Evolutionary conservation across 2,888 invertebrate genomes (phyloP), one percentile per base, ranked within the genome.

Genomic region (Diogma glabrata): DNA sequence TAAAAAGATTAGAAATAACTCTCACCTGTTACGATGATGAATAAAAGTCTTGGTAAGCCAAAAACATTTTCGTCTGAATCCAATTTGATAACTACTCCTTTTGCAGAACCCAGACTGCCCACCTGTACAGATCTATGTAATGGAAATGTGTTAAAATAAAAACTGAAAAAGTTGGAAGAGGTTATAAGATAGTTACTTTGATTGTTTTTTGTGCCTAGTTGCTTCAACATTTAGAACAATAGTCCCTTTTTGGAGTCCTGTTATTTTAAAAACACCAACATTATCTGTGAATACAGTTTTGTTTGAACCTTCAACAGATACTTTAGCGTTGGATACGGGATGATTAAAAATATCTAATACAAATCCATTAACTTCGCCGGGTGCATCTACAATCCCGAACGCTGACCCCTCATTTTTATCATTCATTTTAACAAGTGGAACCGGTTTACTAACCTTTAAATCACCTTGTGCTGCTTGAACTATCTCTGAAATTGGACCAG

Each of bases 11-110:
- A n/a, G n/a, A n/a, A n/a, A n/a, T n/a, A n/a, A n/a, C n/a, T n/a
- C n/a, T n/a, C n/a, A n/a, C 88, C 87, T 57, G 82, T 74, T 9
- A 87, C 63, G 61, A 87, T 76, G 26, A 89, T 79, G 64, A 91
- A 90, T 2, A 82, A 74, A 19, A 87, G 72, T 23, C 89, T 71
- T 1, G 89, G 86, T 71, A 90, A 70, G 0, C 89, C 89, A 58
- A 84, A 70, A 14, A 88, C 77, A 53, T 72, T 74, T 56, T 82
- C 81, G 59, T 87, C 81, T 10, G 72, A 71, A 45, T 75, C 74
- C 51, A 90, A 63, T 56, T 81, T 82, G 57, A 89, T 79, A 56
- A 87, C 71, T 1, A 87, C 70, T 51, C 79, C 75, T 16, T 75
- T 74, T 38, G 72, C 56, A 48, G 68, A 69, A 1, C 70, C 69